Evolutionary conservation across 2,113 vertebrate species (phyloP).

Genomic region (Bos indicus): DNA sequence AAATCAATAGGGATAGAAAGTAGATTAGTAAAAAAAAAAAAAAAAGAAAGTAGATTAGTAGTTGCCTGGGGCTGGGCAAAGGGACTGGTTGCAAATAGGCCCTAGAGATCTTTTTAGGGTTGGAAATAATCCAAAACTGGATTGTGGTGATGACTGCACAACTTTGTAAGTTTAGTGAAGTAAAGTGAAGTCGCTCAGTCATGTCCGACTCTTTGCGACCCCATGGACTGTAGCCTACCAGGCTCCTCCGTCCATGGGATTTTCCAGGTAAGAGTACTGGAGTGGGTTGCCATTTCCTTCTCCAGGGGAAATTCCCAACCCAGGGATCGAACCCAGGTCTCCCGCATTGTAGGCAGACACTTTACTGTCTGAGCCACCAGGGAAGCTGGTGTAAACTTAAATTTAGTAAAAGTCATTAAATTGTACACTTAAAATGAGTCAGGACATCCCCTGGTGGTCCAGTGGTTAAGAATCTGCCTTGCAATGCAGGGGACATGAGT

Average conservation of each 20-base stretch:
- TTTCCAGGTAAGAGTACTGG: too few species aligned
- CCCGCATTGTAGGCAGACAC: too few species aligned
- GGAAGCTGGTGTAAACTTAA: not conserved
- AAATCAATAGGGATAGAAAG: not conserved
- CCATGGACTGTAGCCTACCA: too few species aligned
- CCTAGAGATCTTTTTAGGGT: not conserved
- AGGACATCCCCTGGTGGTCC: not conserved
- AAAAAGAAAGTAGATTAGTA: not conserved
- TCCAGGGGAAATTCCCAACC: too few species aligned
- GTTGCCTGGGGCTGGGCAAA: not conserved
- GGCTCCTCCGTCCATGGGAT: too few species aligned
- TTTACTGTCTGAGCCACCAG: too few species aligned
- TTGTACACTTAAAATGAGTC: not conserved
- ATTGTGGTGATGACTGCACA: not conserved
- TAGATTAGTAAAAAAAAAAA: not conserved
- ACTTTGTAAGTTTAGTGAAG: not conserved
- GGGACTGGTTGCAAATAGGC: not conserved
- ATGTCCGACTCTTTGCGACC: too few species aligned
- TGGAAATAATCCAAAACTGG: not conserved
- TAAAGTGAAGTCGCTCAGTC: too few species aligned
- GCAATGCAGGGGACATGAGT: not conserved
- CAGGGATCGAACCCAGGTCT: too few species aligned
- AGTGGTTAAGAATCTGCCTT: not conserved
- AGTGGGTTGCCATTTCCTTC: too few species aligned
- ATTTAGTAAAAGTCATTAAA: not conserved